These are phyloP conservation scores for Phacellophora camtschatica DNA, from an alignment of 30 jellyfish, hydroid and myxozoan genomes.

Conservation along the genomic window DNA sequence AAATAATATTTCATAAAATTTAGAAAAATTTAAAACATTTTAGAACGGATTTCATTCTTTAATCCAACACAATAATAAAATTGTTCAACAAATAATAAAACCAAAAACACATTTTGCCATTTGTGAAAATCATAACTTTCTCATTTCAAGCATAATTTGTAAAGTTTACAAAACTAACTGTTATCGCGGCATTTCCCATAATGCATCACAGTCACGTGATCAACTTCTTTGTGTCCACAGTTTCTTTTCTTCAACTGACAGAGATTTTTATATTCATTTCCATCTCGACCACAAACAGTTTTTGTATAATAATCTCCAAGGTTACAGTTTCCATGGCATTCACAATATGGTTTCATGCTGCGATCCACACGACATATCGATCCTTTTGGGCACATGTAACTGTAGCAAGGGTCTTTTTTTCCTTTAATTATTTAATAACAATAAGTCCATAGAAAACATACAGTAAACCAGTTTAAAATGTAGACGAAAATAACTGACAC, in stretches of 20 bases:
- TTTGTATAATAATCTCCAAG: constrained; percentile 70
- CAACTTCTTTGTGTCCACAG: constrained; percentile 42
- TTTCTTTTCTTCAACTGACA: constrained; percentile 59
- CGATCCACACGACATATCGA: constrained; percentile 56
- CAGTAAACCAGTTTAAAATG: too few relatives aligned
- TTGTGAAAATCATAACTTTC: too few relatives aligned
- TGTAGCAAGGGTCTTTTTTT: constrained; percentile 64
- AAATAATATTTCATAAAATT: too few relatives aligned
- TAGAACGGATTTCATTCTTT: too few relatives aligned
- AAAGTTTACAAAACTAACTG: not conserved
- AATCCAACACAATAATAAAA: too few relatives aligned
- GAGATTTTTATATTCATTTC: constrained; percentile 55
- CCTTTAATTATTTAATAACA: constrained; percentile 8
- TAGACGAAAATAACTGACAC: too few relatives aligned
- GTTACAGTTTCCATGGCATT: constrained; percentile 54
- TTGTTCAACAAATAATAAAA: too few relatives aligned
- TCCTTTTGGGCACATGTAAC: constrained; percentile 43
- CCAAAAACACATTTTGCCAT: too few relatives aligned
- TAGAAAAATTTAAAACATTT: too few relatives aligned
- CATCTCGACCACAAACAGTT: constrained; percentile 72
- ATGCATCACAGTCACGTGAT: constrained; percentile 53
- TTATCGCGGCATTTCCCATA: constrained; percentile 57
- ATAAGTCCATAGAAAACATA: too few relatives aligned
- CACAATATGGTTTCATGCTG: constrained; percentile 46
- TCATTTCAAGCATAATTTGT: too few relatives aligned